Evolutionary conservation across 2,797 vertebrate genomes (phyloP).

Genomic region (Anguilla marmorata): DNA sequence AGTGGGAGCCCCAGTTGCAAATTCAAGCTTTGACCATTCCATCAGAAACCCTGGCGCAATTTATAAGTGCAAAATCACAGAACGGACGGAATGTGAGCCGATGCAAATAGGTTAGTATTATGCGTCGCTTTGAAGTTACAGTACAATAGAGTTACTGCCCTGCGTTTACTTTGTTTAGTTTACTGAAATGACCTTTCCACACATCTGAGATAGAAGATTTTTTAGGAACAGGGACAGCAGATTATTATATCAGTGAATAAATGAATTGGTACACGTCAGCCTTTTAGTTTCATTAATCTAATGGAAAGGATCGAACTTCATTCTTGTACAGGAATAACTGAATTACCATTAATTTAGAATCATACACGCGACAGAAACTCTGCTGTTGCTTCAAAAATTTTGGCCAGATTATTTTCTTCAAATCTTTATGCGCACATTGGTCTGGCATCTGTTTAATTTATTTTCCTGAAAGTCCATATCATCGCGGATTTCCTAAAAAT

Average conservation of each 20-base stretch:
- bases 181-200: neutral
- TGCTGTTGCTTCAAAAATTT: neutral
- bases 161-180: neutral
- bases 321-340: neutral
- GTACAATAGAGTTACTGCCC: neutral
- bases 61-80: conserved; percentile 78
- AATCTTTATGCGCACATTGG: neutral
- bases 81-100: conserved; percentile 67
- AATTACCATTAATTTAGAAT: neutral
- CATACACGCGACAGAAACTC: neutral
- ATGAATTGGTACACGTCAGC: neutral
- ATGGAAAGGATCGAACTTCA: neutral
- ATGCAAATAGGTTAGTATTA: conserved; percentile 78
- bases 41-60: conserved; percentile 79
- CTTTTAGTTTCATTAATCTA: neutral
- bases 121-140: conserved; percentile 16
- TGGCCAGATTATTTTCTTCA: neutral
- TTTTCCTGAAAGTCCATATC: neutral
- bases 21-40: conserved; percentile 59
- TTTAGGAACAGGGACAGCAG: neutral
- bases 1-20: conserved; percentile 84
- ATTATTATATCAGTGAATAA: neutral
- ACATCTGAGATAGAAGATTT: neutral
- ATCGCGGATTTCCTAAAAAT: neutral
- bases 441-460: neutral